Percentiles rank a stretch among this genome's conserved stretches.
phyloP scores from a whole-genome alignment of 2,797 vertebrate species.

The Odontamblyopus lacepedii region DNA sequence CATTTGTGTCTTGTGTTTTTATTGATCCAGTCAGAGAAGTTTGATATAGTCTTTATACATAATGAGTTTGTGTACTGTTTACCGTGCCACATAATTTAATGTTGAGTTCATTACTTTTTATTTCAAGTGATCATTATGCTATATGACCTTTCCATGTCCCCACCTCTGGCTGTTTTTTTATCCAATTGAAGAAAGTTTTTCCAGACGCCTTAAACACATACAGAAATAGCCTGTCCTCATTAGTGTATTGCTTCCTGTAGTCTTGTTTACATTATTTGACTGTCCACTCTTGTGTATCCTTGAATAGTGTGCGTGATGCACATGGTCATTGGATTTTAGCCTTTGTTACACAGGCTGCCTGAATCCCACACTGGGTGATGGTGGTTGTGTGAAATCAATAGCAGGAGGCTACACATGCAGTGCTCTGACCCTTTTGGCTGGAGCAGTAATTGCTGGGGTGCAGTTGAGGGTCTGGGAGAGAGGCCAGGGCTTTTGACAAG shows the following conservation, averaged over 20 bases:
- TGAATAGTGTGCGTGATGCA: slow-evolving; percentile 18
- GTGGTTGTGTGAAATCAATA: slow-evolving; percentile 62
- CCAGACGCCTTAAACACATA: slow-evolving; percentile 9
- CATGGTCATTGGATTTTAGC: slow-evolving; percentile 40
- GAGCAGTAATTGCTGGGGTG: slow-evolving; percentile 36
- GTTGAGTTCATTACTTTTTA: background rate
- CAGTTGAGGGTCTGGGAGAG: slow-evolving; percentile 50
- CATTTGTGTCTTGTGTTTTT: slow-evolving; percentile 10
- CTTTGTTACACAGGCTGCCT: slow-evolving; percentile 35
- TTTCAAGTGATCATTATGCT: background rate
- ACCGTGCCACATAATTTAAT: background rate
- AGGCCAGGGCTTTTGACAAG: slow-evolving; percentile 48
- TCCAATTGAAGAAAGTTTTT: background rate
- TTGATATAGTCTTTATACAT: background rate
- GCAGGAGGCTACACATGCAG: slow-evolving; percentile 32
- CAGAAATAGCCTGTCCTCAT: slow-evolving; percentile 16
- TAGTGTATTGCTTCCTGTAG: slow-evolving; percentile 30
- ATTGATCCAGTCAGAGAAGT: slow-evolving; percentile 2
- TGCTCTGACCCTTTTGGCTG: slow-evolving; percentile 60
- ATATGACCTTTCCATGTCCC: background rate
- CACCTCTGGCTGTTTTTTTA: slow-evolving; percentile 16
- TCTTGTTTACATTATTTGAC: slow-evolving; percentile 56
- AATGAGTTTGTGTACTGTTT: background rate
- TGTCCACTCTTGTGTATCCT: slow-evolving; percentile 35
- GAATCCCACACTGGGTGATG: slow-evolving; percentile 34